These are phyloP conservation scores for Rhimphoctona megacephalus DNA, from an alignment of 2,888 invertebrate genomes.

Conservation along the genomic window DNA sequence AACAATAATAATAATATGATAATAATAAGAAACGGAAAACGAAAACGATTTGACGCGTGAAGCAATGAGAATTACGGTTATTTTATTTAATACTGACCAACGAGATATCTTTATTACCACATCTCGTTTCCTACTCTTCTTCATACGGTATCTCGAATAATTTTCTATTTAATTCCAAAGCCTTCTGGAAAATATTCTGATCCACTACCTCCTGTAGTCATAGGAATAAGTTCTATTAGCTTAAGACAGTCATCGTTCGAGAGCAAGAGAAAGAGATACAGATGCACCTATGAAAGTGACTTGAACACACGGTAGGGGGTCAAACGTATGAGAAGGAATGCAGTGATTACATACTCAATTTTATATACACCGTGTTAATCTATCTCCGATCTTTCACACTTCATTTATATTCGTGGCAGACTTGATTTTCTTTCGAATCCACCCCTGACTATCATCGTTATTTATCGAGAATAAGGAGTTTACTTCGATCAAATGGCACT, in stretches of 20 bases:
- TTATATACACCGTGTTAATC: slow-evolving; percentile 16
- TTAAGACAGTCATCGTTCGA: neutral
- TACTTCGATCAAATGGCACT: neutral
- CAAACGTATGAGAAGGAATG: slow-evolving; percentile 34
- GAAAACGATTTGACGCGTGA: slow-evolving; percentile 9
- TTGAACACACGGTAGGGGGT: slow-evolving; percentile 58
- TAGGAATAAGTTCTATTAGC: slow-evolving; percentile 10
- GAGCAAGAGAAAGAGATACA: neutral
- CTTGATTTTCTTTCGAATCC: neutral
- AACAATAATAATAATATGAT: neutral
- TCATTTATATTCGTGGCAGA: slow-evolving; percentile 41
- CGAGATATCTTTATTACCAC: neutral
- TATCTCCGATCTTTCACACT: slow-evolving; percentile 4
- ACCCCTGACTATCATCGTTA: neutral
- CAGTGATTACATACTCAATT: slow-evolving; percentile 48
- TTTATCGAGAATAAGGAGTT: neutral
- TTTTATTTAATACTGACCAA: neutral
- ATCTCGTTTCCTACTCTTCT: slow-evolving; percentile 21
- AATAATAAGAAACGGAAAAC: neutral
- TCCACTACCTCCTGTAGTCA: slow-evolving; percentile 16
- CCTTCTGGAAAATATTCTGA: slow-evolving; percentile 35
- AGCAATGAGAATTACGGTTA: neutral
- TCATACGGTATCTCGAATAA: slow-evolving; percentile 16
- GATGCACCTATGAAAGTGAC: slow-evolving; percentile 26
- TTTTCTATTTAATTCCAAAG: slow-evolving; percentile 13